Conservation (phyloP, 1,140 invertebrate species). For the Asbolus verrucosus region DNA sequence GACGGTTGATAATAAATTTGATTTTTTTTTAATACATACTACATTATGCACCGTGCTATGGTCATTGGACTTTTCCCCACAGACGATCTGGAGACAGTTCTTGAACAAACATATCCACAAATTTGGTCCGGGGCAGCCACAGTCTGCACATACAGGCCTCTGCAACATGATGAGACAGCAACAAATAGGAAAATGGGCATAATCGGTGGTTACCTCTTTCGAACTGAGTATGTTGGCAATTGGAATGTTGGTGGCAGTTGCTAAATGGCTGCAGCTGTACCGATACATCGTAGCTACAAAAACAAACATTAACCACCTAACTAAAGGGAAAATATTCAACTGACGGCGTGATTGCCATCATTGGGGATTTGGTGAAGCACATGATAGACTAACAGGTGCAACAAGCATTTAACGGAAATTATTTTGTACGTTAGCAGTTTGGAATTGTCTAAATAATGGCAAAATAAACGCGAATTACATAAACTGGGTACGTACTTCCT, state of each 20-base stretch:
- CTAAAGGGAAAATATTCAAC: no score
- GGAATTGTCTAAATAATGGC: neutral
- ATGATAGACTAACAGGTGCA: no score
- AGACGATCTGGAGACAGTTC: constrained; percentile 83
- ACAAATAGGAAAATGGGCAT: neutral
- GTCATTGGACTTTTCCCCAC: constrained; percentile 81
- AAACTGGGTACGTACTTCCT: constrained; percentile 26
- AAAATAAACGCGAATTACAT: constrained; percentile 36
- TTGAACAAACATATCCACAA: constrained; percentile 86
- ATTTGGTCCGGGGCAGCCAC: constrained; percentile 76
- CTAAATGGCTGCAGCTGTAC: constrained; percentile 52
- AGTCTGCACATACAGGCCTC: constrained; percentile 71
- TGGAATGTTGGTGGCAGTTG: constrained; percentile 55
- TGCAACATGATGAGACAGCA: constrained; percentile 57
- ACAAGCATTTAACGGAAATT: neutral
- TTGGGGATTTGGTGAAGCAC: no score
- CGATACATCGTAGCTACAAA: constrained; percentile 22
- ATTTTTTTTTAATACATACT: constrained; percentile 64
- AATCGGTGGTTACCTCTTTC: constrained; percentile 52
- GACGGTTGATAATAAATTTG: constrained; percentile 7
- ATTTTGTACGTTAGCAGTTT: neutral
- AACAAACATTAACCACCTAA: neutral
- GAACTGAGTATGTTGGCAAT: constrained; percentile 53
- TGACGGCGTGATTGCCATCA: no score
- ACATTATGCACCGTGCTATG: constrained; percentile 84